Evolutionary conservation across 2,797 vertebrate genomes (phyloP).

Genomic region (Clarias platycephalus): DNA sequence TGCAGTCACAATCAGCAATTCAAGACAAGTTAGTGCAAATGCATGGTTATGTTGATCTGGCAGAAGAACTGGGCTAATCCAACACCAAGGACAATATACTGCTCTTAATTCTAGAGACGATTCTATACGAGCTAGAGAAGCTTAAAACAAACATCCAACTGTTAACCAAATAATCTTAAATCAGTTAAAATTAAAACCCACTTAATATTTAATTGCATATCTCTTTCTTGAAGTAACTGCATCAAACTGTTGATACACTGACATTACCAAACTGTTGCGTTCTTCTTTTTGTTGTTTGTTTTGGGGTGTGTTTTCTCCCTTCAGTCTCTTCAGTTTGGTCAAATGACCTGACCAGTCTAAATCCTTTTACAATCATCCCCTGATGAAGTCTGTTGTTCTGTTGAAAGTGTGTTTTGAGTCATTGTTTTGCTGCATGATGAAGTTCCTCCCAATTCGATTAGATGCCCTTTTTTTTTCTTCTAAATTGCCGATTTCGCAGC

Average conservation of each 20-base stretch:
- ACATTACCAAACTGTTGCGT: not conserved
- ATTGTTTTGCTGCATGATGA: not conserved
- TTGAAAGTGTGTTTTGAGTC: not conserved
- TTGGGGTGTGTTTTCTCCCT: not conserved
- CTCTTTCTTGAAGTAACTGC: not conserved
- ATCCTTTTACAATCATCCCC: not conserved
- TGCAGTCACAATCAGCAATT: not conserved
- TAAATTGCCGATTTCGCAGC: not conserved
- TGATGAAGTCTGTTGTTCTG: not conserved
- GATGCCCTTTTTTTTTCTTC: not conserved
- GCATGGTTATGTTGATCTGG: not conserved
- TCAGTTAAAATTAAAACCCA: not conserved
- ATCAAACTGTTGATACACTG: not conserved
- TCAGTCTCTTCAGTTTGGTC: too few species aligned
- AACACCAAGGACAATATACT: not conserved
- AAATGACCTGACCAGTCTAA: not conserved
- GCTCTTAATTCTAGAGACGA: slow-evolving; percentile 1
- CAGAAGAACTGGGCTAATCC: not conserved
- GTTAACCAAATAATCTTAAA: not conserved
- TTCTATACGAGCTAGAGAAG: not conserved
- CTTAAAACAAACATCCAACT: not conserved
- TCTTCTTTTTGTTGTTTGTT: not conserved
- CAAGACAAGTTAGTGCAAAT: not conserved
- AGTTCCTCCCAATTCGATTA: not conserved
- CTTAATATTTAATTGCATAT: not conserved